A percentile compares a stretch with the other conserved stretches of the same genome.
Evolutionary conservation across 2,113 vertebrate species (phyloP).

Genomic region (Malurus cyaneus): DNA sequence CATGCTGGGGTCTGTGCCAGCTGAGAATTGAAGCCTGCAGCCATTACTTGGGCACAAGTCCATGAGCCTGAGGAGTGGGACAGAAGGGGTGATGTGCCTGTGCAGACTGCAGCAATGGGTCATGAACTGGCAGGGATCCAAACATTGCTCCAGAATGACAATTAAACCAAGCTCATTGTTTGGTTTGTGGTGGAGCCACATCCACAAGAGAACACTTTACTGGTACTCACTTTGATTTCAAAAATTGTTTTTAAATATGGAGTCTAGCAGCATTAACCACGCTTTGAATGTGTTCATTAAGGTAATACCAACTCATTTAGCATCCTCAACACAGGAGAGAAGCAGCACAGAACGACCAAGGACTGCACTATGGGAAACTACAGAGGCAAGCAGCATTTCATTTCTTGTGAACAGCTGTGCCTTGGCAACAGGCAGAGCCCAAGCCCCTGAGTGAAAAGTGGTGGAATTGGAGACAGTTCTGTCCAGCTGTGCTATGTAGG

Average conservation of each 20-base stretch:
- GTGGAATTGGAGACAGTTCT: background rate
- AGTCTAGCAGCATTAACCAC: constrained; percentile 13
- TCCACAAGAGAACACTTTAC: background rate
- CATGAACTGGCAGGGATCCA: constrained; percentile 42
- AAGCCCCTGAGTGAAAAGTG: background rate
- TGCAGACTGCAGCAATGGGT: constrained; percentile 33
- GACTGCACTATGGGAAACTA: background rate
- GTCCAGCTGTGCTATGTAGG: background rate
- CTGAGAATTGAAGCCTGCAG: constrained; percentile 29
- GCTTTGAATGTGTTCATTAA: background rate
- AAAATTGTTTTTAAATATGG: constrained; percentile 19
- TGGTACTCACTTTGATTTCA: background rate
- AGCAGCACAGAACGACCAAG: background rate
- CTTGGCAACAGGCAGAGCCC: fast-evolving
- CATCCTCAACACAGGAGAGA: background rate
- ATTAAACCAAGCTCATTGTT: constrained; percentile 18
- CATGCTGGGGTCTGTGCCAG: background rate
- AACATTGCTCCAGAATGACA: constrained; percentile 29
- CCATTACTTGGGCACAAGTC: constrained; percentile 25
- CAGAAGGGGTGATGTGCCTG: constrained; percentile 2
- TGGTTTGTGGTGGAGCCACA: no score
- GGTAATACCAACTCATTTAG: constrained; percentile 7
- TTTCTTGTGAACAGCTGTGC: background rate
- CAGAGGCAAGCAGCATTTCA: constrained; percentile 1
- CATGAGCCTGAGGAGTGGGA: background rate